Conservation (phyloP, 2,113 vertebrate species). For the Xiphias gladius region DNA sequence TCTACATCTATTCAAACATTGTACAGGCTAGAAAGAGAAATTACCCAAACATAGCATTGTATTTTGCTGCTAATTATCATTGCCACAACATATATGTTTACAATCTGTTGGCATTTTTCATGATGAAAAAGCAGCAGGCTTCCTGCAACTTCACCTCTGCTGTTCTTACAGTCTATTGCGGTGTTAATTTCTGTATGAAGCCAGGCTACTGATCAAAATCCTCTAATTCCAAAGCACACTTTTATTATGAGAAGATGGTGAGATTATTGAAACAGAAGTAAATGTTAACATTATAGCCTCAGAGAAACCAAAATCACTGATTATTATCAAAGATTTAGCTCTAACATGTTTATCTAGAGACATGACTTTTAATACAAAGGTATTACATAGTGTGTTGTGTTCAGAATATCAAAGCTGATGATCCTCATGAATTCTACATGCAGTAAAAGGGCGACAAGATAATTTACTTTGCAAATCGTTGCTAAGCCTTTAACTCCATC, state of each 20-base stretch:
- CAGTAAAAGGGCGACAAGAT: neutral
- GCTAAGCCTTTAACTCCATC: neutral
- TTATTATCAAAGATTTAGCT: neutral
- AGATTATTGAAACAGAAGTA: neutral
- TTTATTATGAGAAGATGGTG: neutral
- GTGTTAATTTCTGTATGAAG: neutral
- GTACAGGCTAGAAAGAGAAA: neutral
- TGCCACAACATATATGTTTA: accelerated
- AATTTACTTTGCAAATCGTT: neutral
- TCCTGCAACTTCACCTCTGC: neutral
- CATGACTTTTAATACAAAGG: neutral
- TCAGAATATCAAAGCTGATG: neutral
- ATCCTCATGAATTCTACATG: neutral
- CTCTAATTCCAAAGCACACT: neutral
- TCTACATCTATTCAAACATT: neutral
- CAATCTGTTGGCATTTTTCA: neutral
- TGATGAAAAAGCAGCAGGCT: neutral
- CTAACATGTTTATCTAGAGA: neutral
- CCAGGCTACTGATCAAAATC: too few relatives aligned
- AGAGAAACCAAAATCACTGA: neutral
- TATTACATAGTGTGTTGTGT: neutral
- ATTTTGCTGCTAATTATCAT: neutral
- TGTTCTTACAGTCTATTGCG: neutral
- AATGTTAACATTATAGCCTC: neutral
- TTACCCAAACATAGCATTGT: neutral